Evolutionary conservation across 2,797 vertebrate genomes (phyloP), one percentile per base, ranked within the genome.

Genomic region (Crenuchus spilurus): DNA sequence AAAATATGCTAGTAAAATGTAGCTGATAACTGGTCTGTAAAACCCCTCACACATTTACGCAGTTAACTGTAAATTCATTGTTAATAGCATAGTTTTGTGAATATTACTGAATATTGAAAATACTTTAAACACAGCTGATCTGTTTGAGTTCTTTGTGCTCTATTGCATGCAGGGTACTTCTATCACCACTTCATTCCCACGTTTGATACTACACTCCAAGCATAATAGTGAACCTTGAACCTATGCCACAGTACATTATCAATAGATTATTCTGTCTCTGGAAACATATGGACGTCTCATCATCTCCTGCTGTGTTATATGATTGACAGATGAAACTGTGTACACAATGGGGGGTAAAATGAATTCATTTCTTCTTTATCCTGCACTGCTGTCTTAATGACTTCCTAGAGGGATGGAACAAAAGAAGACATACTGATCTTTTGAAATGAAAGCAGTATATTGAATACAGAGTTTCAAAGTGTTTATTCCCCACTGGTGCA

Each of bases 311-410:
- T 64, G 68, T 55, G 55, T 63, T n/a, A 28, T 67, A 37, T 80
- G 66, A 74, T 68, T 74, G 54, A 52, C 62, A 55, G 51, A 67
- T 62, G 57, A 33, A 69, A 60, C 49, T 31, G 63, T 61, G 22
- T 20, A 30, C 72, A 74, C 71, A 54, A 46, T 80, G 52, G 61
- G 76, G 51, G 64, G 62, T 52, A 37, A 80, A 78, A 80, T 72
- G 63, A 70, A 71, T 78, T 71, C 44, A 14, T 26, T 48, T 30
- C 48, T 65, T 77, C 54, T 73, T 70, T 69, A 42, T 70, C 28
- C 49, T 46, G 54, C 37, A 48, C 74, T 70, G 48, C 44, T 64
- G 74, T 70, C 31, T 74, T 72, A 76, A 77, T 70, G 52, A 79
- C 51, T 69, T 75, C 68, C 57, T 55, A 35, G 57, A 58, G 71